phyloP scores from a whole-genome alignment of 2,113 vertebrate species.

The Micronycteris hirsuta region DNA sequence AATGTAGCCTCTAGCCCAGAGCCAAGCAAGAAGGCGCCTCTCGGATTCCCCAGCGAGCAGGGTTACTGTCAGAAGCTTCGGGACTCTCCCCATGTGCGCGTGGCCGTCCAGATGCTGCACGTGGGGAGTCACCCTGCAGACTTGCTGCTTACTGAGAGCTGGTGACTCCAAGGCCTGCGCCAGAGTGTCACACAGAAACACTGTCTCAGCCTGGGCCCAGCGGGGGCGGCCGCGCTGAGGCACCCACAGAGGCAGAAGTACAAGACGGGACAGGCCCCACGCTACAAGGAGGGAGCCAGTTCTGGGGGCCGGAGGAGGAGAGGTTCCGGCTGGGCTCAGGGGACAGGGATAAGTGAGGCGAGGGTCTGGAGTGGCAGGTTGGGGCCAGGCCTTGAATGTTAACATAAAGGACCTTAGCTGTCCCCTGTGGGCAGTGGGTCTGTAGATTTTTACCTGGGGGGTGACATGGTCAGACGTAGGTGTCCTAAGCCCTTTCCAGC shows the following conservation, averaged over 20 bases:
- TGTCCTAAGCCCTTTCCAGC: not conserved
- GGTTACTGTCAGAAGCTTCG: not conserved
- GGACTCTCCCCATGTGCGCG: not conserved
- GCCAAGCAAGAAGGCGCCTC: not conserved
- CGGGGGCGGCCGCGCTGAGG: too few relatives aligned
- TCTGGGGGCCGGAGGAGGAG: too few relatives aligned
- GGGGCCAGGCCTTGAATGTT: not conserved
- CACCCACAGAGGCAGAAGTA: not conserved
- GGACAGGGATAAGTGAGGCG: not conserved
- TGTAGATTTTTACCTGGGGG: not conserved
- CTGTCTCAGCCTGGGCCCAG: not conserved
- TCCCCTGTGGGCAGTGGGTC: too few relatives aligned
- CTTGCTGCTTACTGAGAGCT: not conserved
- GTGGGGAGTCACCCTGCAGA: not conserved
- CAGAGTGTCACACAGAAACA: not conserved
- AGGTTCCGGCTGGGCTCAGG: not conserved
- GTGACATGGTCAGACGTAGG: not conserved
- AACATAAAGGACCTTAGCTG: not conserved
- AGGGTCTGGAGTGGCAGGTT: too few relatives aligned
- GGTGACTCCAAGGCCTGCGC: not conserved
- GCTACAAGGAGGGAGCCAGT: not conserved
- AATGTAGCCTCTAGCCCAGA: not conserved
- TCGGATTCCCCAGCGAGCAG: slow-evolving; percentile 10
- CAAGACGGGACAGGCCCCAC: not conserved
- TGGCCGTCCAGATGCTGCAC: not conserved